Evolutionary conservation across 2,888 invertebrate genomes (phyloP).

Genomic region (Stratiomys singularior): DNA sequence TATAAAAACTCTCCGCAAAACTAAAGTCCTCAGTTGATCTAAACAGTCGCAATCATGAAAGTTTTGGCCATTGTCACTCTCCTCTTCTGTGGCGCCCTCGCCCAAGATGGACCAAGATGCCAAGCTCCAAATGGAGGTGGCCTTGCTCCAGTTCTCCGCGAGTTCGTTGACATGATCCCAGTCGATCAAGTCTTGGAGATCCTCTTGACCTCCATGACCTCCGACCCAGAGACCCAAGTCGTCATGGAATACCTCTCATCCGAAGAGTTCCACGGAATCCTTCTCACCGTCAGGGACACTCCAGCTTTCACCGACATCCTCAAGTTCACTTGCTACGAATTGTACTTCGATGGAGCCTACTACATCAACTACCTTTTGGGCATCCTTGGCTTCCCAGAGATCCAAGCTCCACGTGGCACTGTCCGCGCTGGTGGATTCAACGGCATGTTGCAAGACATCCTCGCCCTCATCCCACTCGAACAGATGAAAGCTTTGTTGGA

Average conservation of each 20-base stretch:
- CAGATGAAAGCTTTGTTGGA: slow-evolving; percentile 38
- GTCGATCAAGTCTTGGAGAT: slow-evolving; percentile 33
- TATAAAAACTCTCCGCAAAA: background rate
- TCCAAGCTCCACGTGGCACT: background rate
- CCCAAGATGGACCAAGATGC: slow-evolving; percentile 43
- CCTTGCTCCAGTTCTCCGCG: slow-evolving; percentile 9
- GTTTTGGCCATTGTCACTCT: slow-evolving; percentile 24
- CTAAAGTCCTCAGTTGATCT: background rate
- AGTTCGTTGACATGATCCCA: slow-evolving; percentile 40
- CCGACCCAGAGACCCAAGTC: slow-evolving; percentile 49
- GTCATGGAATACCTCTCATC: slow-evolving; percentile 30
- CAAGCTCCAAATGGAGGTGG: slow-evolving; percentile 47
- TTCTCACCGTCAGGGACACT: slow-evolving; percentile 18
- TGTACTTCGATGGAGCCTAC: slow-evolving; percentile 47
- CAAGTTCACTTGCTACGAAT: slow-evolving; percentile 44
- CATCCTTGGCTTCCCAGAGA: slow-evolving; percentile 45
- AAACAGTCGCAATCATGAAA: background rate
- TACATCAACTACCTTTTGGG: slow-evolving; percentile 40
- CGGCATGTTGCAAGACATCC: slow-evolving; percentile 42
- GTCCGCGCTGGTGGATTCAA: slow-evolving; percentile 15
- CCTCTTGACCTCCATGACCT: slow-evolving; percentile 42
- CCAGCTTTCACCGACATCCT: slow-evolving; percentile 1
- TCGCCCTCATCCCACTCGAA: slow-evolving; percentile 45
- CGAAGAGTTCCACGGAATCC: slow-evolving; percentile 39
- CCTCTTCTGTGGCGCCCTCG: background rate